These are phyloP conservation scores for Andricus curvator DNA, from an alignment of 2,888 invertebrate genomes.

Conservation along the genomic window DNA sequence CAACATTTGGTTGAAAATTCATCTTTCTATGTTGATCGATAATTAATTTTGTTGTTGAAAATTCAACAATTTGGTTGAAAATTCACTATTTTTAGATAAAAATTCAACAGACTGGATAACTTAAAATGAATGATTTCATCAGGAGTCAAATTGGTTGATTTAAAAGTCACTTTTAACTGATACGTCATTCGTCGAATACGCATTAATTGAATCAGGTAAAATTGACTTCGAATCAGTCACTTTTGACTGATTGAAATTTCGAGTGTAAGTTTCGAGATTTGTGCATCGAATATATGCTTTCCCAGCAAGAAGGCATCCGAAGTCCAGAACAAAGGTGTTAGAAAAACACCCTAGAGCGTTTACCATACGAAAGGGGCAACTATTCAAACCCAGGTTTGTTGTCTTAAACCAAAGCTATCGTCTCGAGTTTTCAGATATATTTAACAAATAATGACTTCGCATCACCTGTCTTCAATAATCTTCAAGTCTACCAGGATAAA, in stretches of 20 bases:
- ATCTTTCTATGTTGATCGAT: too few species aligned
- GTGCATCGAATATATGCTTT: neutral
- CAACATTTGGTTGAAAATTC: too few species aligned
- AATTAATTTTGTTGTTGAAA: too few species aligned
- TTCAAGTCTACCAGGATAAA: slow-evolving; percentile 27
- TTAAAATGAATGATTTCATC: too few species aligned
- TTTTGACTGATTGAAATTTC: neutral
- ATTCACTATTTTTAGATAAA: too few species aligned
- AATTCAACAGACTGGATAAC: too few species aligned
- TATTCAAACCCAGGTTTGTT: slow-evolving; percentile 67
- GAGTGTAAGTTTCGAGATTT: slow-evolving; percentile 2
- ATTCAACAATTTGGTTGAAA: too few species aligned
- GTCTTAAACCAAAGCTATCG: slow-evolving; percentile 62
- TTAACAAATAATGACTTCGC: slow-evolving; percentile 68
- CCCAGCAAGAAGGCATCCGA: slow-evolving; percentile 39
- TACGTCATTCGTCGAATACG: too few species aligned
- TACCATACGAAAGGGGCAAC: slow-evolving; percentile 28
- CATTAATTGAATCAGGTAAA: too few species aligned
- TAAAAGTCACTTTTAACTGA: too few species aligned
- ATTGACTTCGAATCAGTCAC: too few species aligned
- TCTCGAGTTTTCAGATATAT: slow-evolving; percentile 61
- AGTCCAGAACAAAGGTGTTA: slow-evolving; percentile 46
- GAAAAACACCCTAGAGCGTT: slow-evolving; percentile 46
- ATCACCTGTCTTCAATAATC: slow-evolving; percentile 40
- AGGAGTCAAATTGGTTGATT: too few species aligned